Evolutionary conservation across 1,140 invertebrate species (phyloP).

Genomic region (Eumaeus atala): DNA sequence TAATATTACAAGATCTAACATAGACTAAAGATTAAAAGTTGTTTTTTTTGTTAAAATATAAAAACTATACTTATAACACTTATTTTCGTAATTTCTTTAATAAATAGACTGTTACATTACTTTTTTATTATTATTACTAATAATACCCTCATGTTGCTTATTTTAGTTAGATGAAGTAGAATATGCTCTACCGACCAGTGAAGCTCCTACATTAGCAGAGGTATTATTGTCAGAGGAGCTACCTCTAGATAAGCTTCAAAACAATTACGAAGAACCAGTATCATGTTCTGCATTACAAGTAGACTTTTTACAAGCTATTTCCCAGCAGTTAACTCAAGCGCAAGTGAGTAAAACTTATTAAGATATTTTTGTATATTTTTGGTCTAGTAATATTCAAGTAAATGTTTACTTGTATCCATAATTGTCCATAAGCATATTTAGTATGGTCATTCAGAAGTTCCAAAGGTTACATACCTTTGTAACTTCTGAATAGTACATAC

Average conservation of each 20-base stretch:
- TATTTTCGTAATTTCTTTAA: conserved; percentile 9
- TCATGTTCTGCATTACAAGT: conserved; percentile 59
- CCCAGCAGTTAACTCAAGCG: conserved; percentile 58
- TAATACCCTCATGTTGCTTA: not conserved
- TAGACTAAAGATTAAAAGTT: too few relatives aligned
- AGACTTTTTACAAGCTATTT: conserved; percentile 61
- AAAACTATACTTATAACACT: too few relatives aligned
- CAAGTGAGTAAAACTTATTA: conserved; percentile 38
- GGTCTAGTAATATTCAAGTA: not conserved
- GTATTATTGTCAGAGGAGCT: conserved; percentile 44
- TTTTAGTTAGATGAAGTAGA: conserved; percentile 65
- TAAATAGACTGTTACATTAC: conserved; percentile 6
- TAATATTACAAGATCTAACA: conserved; percentile 42
- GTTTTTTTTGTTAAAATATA: too few relatives aligned
- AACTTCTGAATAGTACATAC: too few relatives aligned
- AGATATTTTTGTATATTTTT: conserved; percentile 12
- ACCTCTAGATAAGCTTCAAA: conserved; percentile 26
- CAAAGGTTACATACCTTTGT: too few relatives aligned
- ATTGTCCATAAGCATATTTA: too few relatives aligned
- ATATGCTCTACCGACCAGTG: conserved; percentile 62
- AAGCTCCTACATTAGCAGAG: conserved; percentile 60
- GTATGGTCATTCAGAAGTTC: too few relatives aligned
- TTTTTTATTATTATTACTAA: not conserved
- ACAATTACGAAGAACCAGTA: conserved; percentile 40
- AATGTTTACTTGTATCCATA: too few relatives aligned